phyloP scores from a whole-genome alignment of 1,140 invertebrate genomes.

The Drosophila oshimai region DNA sequence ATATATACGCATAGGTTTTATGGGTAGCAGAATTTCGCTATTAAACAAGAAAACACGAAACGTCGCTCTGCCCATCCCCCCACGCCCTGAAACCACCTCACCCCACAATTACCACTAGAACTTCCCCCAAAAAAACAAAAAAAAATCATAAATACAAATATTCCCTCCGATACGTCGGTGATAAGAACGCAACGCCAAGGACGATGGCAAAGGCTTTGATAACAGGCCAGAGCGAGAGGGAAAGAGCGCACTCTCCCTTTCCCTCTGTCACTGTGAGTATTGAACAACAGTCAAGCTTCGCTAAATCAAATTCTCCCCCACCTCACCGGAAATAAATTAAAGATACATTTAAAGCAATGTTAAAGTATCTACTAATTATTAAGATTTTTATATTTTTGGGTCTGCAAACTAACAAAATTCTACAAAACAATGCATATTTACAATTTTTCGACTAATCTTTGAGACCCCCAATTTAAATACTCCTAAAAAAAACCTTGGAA shows the following conservation, averaged over 20 bases:
- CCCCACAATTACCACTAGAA: background rate
- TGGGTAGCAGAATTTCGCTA: constrained; percentile 52
- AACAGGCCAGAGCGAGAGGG: constrained; percentile 36
- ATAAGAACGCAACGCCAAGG: constrained; percentile 34
- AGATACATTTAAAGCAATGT: background rate
- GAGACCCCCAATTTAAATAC: no score
- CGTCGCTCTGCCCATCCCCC: background rate
- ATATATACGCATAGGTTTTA: constrained; percentile 28
- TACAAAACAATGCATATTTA: no score
- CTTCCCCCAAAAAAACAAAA: background rate
- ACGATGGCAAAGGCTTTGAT: constrained; percentile 44
- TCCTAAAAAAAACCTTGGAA: no score
- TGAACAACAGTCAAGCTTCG: constrained; percentile 16
- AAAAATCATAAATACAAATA: background rate
- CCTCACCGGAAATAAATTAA: no score
- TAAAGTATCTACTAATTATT: no score
- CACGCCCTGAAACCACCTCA: background rate
- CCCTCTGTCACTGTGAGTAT: constrained; percentile 20
- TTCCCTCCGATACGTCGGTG: constrained; percentile 8
- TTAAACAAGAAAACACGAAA: constrained; percentile 42
- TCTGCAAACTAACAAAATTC: no score
- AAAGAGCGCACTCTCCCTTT: background rate
- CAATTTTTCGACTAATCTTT: no score
- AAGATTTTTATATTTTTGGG: no score
- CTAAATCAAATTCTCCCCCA: background rate